These are phyloP conservation scores for Heterodera schachtii DNA, from an alignment of 1,140 invertebrate genomes.

Conservation along the genomic window DNA sequence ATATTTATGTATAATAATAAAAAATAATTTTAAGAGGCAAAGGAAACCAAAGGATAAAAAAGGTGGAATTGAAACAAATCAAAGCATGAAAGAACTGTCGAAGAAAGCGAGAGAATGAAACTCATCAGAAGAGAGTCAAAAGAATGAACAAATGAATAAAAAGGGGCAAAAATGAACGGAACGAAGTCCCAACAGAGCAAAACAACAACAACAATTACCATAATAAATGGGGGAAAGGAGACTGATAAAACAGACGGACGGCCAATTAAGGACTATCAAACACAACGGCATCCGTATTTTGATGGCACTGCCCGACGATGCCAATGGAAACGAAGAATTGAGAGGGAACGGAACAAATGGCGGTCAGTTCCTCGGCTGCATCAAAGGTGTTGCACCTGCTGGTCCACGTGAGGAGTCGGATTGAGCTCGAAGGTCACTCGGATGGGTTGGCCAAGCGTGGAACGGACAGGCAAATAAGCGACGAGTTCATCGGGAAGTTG, in stretches of 20 bases:
- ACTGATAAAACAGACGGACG: not conserved
- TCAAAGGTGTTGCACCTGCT: conserved; percentile 30
- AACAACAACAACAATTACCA: not conserved
- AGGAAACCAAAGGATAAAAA: not conserved
- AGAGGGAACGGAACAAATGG: not conserved
- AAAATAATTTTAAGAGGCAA: not conserved
- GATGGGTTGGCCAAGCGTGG: conserved; percentile 33
- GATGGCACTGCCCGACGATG: not conserved
- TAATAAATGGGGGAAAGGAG: not conserved
- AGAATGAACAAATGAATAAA: not conserved
- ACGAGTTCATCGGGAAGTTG: conserved; percentile 39
- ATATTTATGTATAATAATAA: not conserved
- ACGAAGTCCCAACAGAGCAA: not conserved
- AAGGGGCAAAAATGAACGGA: not conserved
- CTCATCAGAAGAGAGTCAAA: not conserved
- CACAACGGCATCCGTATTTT: not conserved
- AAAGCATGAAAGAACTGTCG: not conserved
- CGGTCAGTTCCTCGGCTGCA: not conserved
- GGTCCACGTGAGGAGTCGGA: conserved; percentile 37
- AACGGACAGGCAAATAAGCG: conserved; percentile 40
- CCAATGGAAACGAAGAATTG: not conserved
- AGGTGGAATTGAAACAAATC: not conserved
- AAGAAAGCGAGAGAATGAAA: not conserved
- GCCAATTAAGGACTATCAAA: not conserved
- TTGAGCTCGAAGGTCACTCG: conserved; percentile 40